Evolutionary conservation across 2,888 invertebrate genomes (phyloP), one percentile per base, ranked within the genome.

Genomic region (Agriopis leucophaearia): DNA sequence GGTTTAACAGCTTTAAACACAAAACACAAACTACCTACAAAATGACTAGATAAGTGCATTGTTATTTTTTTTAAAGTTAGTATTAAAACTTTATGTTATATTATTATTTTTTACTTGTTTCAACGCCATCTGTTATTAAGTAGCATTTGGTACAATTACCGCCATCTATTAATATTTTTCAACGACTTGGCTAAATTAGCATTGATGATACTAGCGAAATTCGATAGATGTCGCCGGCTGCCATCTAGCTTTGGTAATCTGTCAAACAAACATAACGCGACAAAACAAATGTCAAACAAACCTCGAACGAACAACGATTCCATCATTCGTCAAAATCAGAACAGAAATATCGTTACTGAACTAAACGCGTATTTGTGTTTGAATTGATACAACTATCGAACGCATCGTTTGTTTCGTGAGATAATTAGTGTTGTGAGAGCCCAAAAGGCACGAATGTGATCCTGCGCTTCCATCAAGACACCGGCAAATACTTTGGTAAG

Each of bases 151-250:
- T 6, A 18, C 27, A 48, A 8, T 5, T 35, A 35, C n/a, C n/a
- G 35, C 51, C 51, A 51, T 35, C 51, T 51, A 35, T 35, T 51
- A 27, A 27, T 3, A 3, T 2, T 12, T 35, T n/a, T 9, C 0
- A n/a, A 51, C 27, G 1, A n/a, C 35, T n/a, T n/a, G 8, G 8
- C n/a, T 44, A 51, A 27, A 8, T 51, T 12, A 35, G 13, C n/a
- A 10, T 10, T n/a, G 8, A 9, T 10, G 3, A 12, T 13, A 15
- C 18, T 54, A n/a, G 8, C 10, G 13, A 55, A 56, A 35, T 15
- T 35, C 48, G 13, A 42, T 40, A 63, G 63, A 63, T 63, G 63
- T 42, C 63, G 18, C 48, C 15, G 8, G 7, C 5, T 27, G 55
- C 38, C 5, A 18, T 13, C 15, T 45, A 54, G 44, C 16, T 15